Evolutionary conservation across 2,797 vertebrate species (phyloP), one percentile per base, ranked within the genome.

Genomic region (Halcyon badia): DNA sequence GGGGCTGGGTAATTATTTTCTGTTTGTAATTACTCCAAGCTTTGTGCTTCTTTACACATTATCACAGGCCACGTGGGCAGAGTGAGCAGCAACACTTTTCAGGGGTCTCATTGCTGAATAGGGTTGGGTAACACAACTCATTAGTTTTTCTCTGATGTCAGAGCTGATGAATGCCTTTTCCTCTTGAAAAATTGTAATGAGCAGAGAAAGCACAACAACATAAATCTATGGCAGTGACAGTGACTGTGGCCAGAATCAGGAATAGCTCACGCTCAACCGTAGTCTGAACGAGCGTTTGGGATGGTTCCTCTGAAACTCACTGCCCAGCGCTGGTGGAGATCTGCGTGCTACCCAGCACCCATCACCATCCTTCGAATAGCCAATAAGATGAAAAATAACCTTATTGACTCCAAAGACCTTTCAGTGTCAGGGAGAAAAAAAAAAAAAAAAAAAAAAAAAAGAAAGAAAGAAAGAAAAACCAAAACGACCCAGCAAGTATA

Each of bases 161-260:
- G 73, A 91, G 71, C 77, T 95, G 95, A 96, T 96, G 60, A 94
- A 97, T 95, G 83, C 44, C 10, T 96, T 96, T 90, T 96, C 48
- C 91, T 66, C 68, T 75, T 66, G 75, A 94, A 94, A 96, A 87
- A 92, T 70, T 94, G 68, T 89, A 94, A 91, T 73, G 64, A 92
- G 89, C 31, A 93, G 48, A 64, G 81, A 94, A 95, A 94, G 49
- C 81, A 94, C 70, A 95, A 86, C 92, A 94, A 93, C 79, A 93
- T 97, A 88, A 96, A 96, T 96, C 91, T 95, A 57, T 0, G 0
- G 68, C 46, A 54, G 61, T 56, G 85, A 82, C 93, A 79, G 85
- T 83, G 79, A 88, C 85, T 82, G 89, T 17, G 56, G 80, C 64
- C 87, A 73, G 94, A 84, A 94, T 77, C 51, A 68, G 73, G 80